Evolutionary conservation across 2,113 vertebrate genomes (phyloP).

Genomic region (Sorex araneus): DNA sequence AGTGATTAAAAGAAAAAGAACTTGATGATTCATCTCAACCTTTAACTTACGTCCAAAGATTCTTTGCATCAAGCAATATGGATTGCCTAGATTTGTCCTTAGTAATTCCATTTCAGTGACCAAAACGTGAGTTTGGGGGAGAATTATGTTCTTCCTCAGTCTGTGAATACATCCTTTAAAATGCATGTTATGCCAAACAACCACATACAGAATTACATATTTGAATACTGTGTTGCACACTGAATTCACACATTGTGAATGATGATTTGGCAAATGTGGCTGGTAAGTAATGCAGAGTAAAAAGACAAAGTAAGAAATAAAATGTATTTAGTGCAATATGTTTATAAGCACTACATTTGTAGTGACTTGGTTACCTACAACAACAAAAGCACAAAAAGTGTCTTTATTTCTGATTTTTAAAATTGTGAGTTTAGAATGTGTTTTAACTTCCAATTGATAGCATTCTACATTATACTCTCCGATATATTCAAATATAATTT

Average conservation of each 20-base stretch:
- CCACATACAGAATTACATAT: background rate
- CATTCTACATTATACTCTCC: too few relatives aligned
- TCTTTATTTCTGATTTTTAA: too few relatives aligned
- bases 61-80: too few relatives aligned
- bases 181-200: background rate
- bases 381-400: too few relatives aligned
- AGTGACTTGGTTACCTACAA: background rate
- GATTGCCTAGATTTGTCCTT: background rate
- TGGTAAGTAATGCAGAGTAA: background rate
- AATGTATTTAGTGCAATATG: background rate
- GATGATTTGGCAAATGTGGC: accelerated
- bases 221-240: background rate
- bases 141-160: background rate
- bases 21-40: background rate
- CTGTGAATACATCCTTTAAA: background rate
- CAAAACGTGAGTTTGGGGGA: slow-evolving; percentile 7
- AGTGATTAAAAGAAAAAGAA: slow-evolving; percentile 12
- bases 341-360: background rate
- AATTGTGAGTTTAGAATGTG: too few relatives aligned
- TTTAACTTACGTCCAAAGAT: background rate
- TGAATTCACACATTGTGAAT: background rate
- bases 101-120: background rate
- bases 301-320: accelerated
- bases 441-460: too few relatives aligned
- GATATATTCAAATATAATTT: too few relatives aligned